These are phyloP conservation scores for Dryococelus australis DNA, from an alignment of 2,888 invertebrate genomes.

Conservation along the genomic window DNA sequence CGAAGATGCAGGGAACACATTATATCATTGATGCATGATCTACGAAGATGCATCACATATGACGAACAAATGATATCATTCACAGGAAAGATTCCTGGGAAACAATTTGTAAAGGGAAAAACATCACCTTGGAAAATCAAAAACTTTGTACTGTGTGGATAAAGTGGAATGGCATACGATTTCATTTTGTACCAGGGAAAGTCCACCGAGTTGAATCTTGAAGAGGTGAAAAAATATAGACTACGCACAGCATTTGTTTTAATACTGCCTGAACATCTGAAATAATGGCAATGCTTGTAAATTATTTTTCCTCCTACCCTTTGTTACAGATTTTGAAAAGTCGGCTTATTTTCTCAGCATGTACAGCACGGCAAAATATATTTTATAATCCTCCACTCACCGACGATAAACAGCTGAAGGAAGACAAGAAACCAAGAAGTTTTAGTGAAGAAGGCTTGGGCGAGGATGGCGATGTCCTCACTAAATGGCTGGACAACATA, in stretches of 20 bases:
- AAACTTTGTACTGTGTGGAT: slow-evolving; percentile 43
- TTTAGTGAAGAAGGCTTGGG: slow-evolving; percentile 4
- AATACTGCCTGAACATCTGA: background rate
- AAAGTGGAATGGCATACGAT: slow-evolving; percentile 42
- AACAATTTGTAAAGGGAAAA: slow-evolving; percentile 46
- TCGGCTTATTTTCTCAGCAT: background rate
- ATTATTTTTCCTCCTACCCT: slow-evolving; percentile 23
- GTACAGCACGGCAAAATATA: slow-evolving; percentile 12
- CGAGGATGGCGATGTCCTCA: slow-evolving; percentile 13
- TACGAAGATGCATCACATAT: slow-evolving; percentile 33
- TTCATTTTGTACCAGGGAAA: slow-evolving; percentile 44
- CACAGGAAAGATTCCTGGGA: slow-evolving; percentile 36
- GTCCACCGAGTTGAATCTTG: slow-evolving; percentile 29
- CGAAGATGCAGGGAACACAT: slow-evolving; percentile 38
- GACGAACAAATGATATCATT: background rate
- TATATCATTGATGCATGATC: too few species aligned
- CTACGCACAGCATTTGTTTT: slow-evolving; percentile 41
- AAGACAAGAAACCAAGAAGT: background rate
- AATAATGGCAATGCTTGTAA: slow-evolving; percentile 31
- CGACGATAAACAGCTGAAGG: slow-evolving; percentile 11
- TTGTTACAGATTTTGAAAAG: slow-evolving; percentile 28
- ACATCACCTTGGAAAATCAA: slow-evolving; percentile 45
- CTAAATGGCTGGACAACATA: slow-evolving; percentile 26
- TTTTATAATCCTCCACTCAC: slow-evolving; percentile 18
- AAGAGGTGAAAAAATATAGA: slow-evolving; percentile 33